Evolutionary conservation across 2,113 vertebrate genomes (phyloP).

Genomic region (Stegastes partitus): DNA sequence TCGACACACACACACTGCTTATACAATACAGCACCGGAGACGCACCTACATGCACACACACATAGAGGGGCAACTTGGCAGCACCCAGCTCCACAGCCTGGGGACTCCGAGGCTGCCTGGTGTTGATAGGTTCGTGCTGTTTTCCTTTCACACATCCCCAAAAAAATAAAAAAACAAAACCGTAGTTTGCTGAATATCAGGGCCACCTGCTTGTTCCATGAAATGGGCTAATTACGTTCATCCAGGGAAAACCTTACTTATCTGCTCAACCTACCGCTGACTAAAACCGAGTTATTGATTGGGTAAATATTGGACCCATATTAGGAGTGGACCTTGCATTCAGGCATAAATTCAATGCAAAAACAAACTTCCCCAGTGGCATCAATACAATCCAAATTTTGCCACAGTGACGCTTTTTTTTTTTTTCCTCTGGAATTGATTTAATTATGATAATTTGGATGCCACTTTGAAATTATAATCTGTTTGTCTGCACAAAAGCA

Average conservation of each 20-base stretch:
- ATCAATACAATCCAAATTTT: constrained; percentile 8
- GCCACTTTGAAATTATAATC: constrained; percentile 39
- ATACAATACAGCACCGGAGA: constrained; percentile 30
- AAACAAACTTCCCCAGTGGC: neutral
- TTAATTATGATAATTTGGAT: constrained; percentile 43
- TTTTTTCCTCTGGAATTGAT: constrained; percentile 8
- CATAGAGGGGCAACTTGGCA: constrained; percentile 39
- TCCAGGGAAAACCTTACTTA: constrained; percentile 25
- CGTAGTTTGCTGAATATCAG: constrained; percentile 36
- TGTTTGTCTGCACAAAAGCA: constrained; percentile 22
- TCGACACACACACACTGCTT: constrained; percentile 19
- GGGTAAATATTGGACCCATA: constrained; percentile 8
- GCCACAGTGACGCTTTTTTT: neutral
- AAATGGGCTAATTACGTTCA: constrained; percentile 53
- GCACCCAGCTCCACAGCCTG: constrained; percentile 34
- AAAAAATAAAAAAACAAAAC: constrained; percentile 9
- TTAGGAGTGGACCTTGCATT: constrained; percentile 13
- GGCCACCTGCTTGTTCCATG: constrained; percentile 43
- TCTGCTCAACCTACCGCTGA: constrained; percentile 1
- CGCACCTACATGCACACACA: constrained; percentile 11
- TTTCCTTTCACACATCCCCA: constrained; percentile 52
- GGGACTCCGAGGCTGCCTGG: constrained; percentile 59
- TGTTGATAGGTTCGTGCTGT: constrained; percentile 69
- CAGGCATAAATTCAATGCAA: constrained; percentile 5
- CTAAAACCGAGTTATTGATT: constrained; percentile 31